Conservation (phyloP, 2,797 vertebrate genomes). For the Spizella passerina region DNA sequence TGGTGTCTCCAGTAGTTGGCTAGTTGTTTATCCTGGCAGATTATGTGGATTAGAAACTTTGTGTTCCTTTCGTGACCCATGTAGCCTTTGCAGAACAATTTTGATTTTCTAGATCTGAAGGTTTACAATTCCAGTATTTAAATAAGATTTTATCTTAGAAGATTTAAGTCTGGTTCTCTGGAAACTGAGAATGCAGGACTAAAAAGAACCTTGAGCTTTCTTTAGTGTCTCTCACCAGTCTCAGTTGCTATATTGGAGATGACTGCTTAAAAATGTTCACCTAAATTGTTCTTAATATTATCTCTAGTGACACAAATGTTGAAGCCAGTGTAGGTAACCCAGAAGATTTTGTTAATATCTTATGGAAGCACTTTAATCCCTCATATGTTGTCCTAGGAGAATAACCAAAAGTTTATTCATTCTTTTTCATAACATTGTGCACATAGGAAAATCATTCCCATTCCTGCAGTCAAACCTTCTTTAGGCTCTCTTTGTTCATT, state of each 20-base stretch:
- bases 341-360: neutral
- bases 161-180: neutral
- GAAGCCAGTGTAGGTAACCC: neutral
- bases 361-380: neutral
- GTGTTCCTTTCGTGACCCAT: neutral
- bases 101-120: neutral
- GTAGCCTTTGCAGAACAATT: neutral
- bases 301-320: neutral
- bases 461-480: neutral
- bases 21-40: neutral
- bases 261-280: neutral
- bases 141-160: neutral
- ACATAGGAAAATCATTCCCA: neutral
- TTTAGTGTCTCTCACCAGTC: neutral
- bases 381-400: neutral
- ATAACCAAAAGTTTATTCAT: neutral
- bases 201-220: neutral
- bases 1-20: neutral
- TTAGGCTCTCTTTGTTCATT: neutral
- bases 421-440: neutral
- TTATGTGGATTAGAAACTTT: neutral
- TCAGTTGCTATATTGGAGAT: neutral
- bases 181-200: neutral
- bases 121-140: neutral
- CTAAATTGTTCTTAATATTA: neutral